Percentiles rank a stretch among this genome's conserved stretches.
These are phyloP conservation scores for Steinernema hermaphroditum DNA, from an alignment of 2,888 invertebrate genomes.

Conservation along the genomic window DNA sequence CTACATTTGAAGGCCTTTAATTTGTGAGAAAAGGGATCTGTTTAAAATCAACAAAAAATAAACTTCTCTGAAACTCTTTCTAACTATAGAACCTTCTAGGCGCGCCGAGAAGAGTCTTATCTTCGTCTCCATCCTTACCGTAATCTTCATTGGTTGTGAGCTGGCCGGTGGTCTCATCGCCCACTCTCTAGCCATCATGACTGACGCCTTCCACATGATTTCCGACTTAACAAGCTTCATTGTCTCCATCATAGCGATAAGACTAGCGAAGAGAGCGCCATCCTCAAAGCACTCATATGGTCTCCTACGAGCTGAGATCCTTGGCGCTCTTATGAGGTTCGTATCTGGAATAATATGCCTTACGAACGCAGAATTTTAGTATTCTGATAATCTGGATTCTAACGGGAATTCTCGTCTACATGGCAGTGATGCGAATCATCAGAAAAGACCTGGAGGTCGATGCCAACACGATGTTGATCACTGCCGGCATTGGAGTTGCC, in stretches of 20 bases:
- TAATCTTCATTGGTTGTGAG: slow-evolving; percentile 67
- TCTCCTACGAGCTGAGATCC: slow-evolving; percentile 82
- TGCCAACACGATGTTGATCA: slow-evolving; percentile 80
- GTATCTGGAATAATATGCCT: too few species aligned
- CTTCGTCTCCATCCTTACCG: slow-evolving; percentile 44
- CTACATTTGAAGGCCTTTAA: too few species aligned
- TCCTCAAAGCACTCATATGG: slow-evolving; percentile 84
- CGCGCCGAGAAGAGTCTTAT: slow-evolving; percentile 42
- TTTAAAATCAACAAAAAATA: too few species aligned
- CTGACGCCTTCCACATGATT: slow-evolving; percentile 93
- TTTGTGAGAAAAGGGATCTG: too few species aligned
- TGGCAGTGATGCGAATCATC: slow-evolving; percentile 84
- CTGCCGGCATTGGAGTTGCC: slow-evolving; percentile 84
- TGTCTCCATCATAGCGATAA: slow-evolving; percentile 89
- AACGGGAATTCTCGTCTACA: slow-evolving; percentile 89
- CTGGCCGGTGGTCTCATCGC: slow-evolving; percentile 70
- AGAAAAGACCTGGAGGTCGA: slow-evolving; percentile 81
- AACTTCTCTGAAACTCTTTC: too few species aligned
- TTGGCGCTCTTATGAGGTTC: slow-evolving; percentile 46
- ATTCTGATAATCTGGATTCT: slow-evolving; percentile 96
- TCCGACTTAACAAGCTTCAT: slow-evolving; percentile 96
- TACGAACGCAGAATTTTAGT: too few species aligned
- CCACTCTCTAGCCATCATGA: slow-evolving; percentile 80
- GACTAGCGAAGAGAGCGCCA: slow-evolving; percentile 80
- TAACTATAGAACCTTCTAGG: too few species aligned